A percentile compares a stretch with the other conserved stretches of the same genome.
phyloP scores from a whole-genome alignment of 2,797 vertebrate genomes.

The Perodicticus potto region DNA sequence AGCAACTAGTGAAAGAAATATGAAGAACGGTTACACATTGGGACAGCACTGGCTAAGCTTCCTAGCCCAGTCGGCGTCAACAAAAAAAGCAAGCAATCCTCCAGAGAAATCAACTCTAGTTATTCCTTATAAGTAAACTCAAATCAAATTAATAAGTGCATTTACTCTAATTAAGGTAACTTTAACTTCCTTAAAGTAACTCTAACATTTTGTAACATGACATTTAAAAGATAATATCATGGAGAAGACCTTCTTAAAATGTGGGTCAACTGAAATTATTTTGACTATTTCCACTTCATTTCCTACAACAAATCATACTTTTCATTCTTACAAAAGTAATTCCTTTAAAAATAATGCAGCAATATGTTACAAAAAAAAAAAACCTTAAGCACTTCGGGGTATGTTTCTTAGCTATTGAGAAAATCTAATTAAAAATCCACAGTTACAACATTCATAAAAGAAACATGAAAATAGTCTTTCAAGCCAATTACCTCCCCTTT shows the following conservation, averaged over 20 bases:
- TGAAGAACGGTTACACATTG: not conserved
- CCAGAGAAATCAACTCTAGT: not conserved
- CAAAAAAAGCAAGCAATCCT: slow-evolving; percentile 6
- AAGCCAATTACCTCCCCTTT: not conserved
- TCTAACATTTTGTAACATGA: not conserved
- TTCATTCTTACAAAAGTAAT: slow-evolving; percentile 51
- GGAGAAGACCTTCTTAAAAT: not conserved
- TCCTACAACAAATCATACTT: not conserved
- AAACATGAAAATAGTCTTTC: slow-evolving; percentile 2
- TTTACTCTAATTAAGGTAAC: not conserved
- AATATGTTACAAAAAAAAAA: not conserved
- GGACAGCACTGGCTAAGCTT: not conserved
- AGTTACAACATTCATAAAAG: slow-evolving; percentile 13
- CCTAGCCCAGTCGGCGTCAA: not conserved
- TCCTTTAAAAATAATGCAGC: not conserved
- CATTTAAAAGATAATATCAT: not conserved
- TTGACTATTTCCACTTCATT: not conserved
- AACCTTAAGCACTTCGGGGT: not conserved
- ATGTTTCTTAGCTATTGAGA: slow-evolving; percentile 21
- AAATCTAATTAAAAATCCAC: slow-evolving; percentile 3
- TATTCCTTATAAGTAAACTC: not conserved
- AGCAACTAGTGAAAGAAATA: not conserved
- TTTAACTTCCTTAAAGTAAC: not conserved
- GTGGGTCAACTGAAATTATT: not conserved
- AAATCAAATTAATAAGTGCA: not conserved